Base-by-base conservation (phyloP, 23 tunicate genomes). In the Halocynthia aurantium region DNA sequence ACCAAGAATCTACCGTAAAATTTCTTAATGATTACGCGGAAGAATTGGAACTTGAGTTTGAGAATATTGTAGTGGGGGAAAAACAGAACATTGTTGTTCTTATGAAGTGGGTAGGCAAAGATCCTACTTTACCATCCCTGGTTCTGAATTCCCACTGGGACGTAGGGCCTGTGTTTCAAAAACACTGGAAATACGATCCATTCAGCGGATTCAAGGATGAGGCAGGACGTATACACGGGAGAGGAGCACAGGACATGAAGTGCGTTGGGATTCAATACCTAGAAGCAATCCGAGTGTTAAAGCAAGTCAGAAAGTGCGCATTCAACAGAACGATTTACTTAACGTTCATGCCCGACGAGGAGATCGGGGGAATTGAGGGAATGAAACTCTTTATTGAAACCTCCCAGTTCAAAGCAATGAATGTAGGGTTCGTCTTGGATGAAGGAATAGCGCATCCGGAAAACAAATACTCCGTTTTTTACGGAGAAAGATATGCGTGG, bases 221-320 rank as follows among this genome's bases (percentile, higher is more conserved):
- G 65, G 84, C 84, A 64, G 98, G 98, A 7, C 76, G 84, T 58
- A 93, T 93, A 21, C 88, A 87, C 72, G 98, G 86, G 20, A 60
- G 98, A 57, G 98, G 98, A 31, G 82, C 88, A 15, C 98, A 93
- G 74, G 98, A 93, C 67, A 93, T 93, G 98, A 93, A 93, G 80
- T 77, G 94, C 70, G 98, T 93, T 54, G 98, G 98, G 19, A 87
- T 93, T 76, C 93, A 89, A 71, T 93, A 93, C 53, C 69, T 93
- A 56, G 98, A 93, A 66, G 94, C 98, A 62, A 83, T 93, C 6
- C 69, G 94, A 62, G 76, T 77, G 55, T 76, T 93, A 7, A 84
- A 76, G 53, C 54, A 80, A 19, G 50, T 63, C 6, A 81, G 85
- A 0, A 55, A 61, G 7, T 77, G 9, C 63, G 4, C 70, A 0